Evolutionary conservation across 2,113 vertebrate species (phyloP).

Genomic region (Tichodroma muraria): DNA sequence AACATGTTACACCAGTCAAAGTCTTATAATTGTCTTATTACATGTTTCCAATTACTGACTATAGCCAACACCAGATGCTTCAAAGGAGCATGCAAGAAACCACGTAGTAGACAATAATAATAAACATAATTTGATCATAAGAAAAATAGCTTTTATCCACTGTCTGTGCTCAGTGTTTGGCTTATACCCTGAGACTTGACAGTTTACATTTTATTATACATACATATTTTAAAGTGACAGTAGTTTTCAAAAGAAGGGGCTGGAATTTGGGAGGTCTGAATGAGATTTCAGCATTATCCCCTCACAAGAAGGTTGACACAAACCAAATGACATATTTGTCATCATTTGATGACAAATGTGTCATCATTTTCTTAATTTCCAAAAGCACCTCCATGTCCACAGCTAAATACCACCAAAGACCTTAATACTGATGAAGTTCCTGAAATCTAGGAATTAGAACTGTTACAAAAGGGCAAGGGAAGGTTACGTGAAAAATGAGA

Average conservation of each 20-base stretch:
- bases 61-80: not conserved
- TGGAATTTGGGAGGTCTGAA: not conserved
- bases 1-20: not conserved
- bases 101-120: not conserved
- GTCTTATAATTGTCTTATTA: not conserved
- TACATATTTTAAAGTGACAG: not conserved
- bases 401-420: not conserved
- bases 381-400: not conserved
- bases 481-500: not conserved
- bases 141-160: not conserved
- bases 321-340: not conserved
- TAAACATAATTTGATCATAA: not conserved
- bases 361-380: not conserved
- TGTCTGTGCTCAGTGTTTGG: not conserved
- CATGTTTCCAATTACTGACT: not conserved
- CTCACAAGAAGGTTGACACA: not conserved
- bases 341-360: not conserved
- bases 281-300: not conserved
- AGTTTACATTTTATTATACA: not conserved
- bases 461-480: not conserved
- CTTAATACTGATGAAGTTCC: not conserved
- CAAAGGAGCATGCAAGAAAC: not conserved
- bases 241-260: not conserved
- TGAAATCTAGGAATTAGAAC: not conserved
- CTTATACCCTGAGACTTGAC: not conserved